Evolutionary conservation across 1,140 invertebrate genomes (phyloP), one percentile per base, ranked within the genome.

Genomic region (Ceratina calcarata): DNA sequence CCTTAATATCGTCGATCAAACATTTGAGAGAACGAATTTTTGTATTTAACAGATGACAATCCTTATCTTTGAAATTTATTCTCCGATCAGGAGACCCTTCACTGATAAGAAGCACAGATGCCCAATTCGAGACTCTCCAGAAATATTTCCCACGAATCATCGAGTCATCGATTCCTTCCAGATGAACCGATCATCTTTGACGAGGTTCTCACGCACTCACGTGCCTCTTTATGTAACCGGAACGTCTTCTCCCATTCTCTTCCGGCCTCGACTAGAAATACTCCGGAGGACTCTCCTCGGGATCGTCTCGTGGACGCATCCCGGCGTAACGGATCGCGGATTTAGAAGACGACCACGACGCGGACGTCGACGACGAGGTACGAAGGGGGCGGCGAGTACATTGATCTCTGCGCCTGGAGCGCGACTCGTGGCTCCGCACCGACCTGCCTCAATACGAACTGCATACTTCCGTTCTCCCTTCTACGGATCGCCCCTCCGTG

Each of bases 401-500:
- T 89, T 87, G 88, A 89, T 89, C 86, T 86, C 84, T 86, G 86
- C 85, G 81, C 84, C 82, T 77, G 82, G 83, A 82, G 78, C 70
- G 73, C 78, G 82, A 78, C 83, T 82, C 80, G 78, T 86, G 80
- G 84, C 83, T 82, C 84, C 85, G 80, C 80, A 87, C 80, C 86
- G 89, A 91, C 89, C 89, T 91, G 87, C 89, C 90, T 89, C 87
- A 90, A 90, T 82, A 84, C 85, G 81, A 87, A 87, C 85, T 86
- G 87, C 85, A 89, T 87, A 79, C 57, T 85, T 74, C 72, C 74
- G 53, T 55, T 68, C 57, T 77, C 45, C 68, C 67, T 45, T 57
- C 73, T 57, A 24, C 22, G 18, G 45, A 22, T 58, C 18, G 12
- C 62, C 22, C 68, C 37, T 15, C 15, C 62, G 2, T n/a, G 4